phyloP scores from a whole-genome alignment of 2,888 invertebrate species.

The Yponomeuta plumbellus region DNA sequence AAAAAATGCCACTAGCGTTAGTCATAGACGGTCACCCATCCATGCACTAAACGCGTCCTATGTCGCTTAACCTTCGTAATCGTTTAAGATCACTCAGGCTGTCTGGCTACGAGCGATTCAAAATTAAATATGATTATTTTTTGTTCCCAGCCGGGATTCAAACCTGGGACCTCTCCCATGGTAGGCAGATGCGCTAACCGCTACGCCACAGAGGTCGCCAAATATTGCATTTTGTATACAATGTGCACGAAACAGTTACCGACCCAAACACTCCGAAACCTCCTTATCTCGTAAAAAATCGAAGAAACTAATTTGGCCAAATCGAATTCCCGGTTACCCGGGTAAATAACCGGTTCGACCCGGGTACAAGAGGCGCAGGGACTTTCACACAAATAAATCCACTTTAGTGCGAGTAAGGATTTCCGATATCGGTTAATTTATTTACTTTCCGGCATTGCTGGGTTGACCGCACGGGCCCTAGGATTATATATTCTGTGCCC shows the following conservation, averaged over 20 bases:
- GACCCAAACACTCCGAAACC: neutral
- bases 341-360: neutral
- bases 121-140: no score
- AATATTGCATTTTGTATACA: neutral
- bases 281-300: neutral
- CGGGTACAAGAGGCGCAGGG: neutral
- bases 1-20: no score
- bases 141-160: no score
- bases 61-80: no score
- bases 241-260: neutral
- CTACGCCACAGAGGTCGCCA: no score
- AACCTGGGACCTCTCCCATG: no score
- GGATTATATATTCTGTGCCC: no score
- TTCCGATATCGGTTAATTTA: slow-evolving; percentile 65
- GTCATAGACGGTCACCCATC: no score
- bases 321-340: neutral
- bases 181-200: no score
- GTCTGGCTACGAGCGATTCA: no score
- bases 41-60: no score
- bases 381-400: slow-evolving; percentile 8
- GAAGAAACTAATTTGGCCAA: neutral
- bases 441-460: slow-evolving; percentile 44
- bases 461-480: neutral
- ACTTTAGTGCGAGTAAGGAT: slow-evolving; percentile 40
- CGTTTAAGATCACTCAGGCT: no score